phyloP scores from a whole-genome alignment of 2,113 vertebrate species.

The Mungos mungo region DNA sequence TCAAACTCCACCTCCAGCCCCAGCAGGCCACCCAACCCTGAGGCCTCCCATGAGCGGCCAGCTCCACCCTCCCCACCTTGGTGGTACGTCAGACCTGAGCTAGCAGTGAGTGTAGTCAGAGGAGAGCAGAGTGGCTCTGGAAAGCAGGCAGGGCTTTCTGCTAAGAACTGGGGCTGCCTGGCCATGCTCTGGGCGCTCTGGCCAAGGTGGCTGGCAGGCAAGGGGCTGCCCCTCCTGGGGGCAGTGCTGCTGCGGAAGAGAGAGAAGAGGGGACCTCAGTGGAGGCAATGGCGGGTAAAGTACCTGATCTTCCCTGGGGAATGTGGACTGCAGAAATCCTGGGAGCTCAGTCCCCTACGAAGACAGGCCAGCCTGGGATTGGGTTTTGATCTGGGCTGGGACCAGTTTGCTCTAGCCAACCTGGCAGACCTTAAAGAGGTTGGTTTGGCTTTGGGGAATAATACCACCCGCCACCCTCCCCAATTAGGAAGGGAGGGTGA shows the following conservation, averaged over 20 bases:
- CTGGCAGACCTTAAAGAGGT: background rate
- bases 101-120: background rate
- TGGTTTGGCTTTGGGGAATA: background rate
- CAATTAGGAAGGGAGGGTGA: background rate
- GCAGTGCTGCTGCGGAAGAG: constrained; percentile 72
- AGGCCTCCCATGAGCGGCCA: background rate
- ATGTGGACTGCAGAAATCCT: background rate
- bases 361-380: background rate
- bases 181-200: constrained; percentile 79
- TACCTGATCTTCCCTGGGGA: background rate
- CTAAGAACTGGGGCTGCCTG: background rate
- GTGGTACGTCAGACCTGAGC: constrained; percentile 50
- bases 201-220: constrained; percentile 60
- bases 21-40: background rate
- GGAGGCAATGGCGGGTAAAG: constrained; percentile 77
- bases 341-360: background rate
- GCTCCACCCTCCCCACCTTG: constrained; percentile 50
- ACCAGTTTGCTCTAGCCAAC: background rate
- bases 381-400: background rate
- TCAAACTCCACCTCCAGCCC: constrained; percentile 59
- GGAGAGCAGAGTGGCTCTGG: background rate
- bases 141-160: background rate
- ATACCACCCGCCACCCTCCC: too few species aligned
- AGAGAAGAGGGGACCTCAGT: constrained; percentile 74
- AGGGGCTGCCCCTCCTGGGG: constrained; percentile 80